phyloP scores from a whole-genome alignment of 2,888 invertebrate species.

The Phasia obesa region DNA sequence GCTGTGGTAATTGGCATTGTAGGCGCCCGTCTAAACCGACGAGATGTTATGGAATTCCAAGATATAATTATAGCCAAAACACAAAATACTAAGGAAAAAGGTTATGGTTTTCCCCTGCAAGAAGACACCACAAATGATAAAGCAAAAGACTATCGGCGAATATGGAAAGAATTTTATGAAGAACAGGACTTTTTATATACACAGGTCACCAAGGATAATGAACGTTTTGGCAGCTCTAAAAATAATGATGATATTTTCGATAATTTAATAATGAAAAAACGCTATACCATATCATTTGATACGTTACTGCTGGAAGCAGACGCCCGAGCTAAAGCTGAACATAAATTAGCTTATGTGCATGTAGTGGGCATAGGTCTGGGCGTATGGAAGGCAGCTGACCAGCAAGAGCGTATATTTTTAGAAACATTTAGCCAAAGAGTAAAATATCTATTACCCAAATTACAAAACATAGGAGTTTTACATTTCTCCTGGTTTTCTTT shows the following conservation, averaged over 20 bases:
- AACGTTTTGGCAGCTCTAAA: conserved; percentile 76
- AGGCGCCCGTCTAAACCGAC: conserved; percentile 83
- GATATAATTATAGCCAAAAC: conserved; percentile 83
- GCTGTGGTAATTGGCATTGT: conserved; percentile 84
- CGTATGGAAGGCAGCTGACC: conserved; percentile 86
- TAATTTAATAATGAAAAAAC: conserved; percentile 80
- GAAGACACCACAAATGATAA: conserved; percentile 58
- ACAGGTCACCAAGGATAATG: conserved; percentile 73
- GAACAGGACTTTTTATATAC: conserved; percentile 74
- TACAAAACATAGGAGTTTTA: conserved; percentile 85
- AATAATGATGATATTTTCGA: conserved; percentile 79
- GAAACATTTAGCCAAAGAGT: conserved; percentile 86
- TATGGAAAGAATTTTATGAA: conserved; percentile 78
- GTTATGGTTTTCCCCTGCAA: conserved; percentile 78
- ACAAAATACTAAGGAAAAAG: conserved; percentile 83
- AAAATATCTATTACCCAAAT: conserved; percentile 82
- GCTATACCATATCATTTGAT: conserved; percentile 85
- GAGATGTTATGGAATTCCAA: conserved; percentile 83
- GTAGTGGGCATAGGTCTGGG: conserved; percentile 87
- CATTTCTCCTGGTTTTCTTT: conserved; percentile 86
- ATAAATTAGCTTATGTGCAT: conserved; percentile 85
- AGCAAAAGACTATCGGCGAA: conserved; percentile 74
- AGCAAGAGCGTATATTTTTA: conserved; percentile 86
- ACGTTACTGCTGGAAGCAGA: conserved; percentile 86
- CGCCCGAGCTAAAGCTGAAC: conserved; percentile 83